A percentile compares a stretch with the other conserved stretches of the same genome.
These are phyloP conservation scores for Pseudomyrmex gracilis DNA, from an alignment of 1,140 invertebrate genomes.

Conservation along the genomic window DNA sequence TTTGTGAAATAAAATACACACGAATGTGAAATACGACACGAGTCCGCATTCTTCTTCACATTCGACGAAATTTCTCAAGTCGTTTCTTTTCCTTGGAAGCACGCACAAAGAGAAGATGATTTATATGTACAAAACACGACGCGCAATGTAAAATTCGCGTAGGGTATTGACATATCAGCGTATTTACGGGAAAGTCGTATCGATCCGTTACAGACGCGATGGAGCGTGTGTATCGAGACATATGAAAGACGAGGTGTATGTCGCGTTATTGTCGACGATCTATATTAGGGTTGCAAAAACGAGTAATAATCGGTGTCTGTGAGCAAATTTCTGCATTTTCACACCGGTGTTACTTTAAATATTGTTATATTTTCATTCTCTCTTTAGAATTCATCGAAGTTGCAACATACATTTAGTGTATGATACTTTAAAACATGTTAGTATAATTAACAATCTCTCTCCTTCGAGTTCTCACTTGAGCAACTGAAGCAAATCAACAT, in stretches of 20 bases:
- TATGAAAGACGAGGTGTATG: constrained; percentile 24
- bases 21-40: no score
- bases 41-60: no score
- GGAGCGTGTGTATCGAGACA: constrained; percentile 22
- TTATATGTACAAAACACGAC: constrained; percentile 28
- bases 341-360: not conserved
- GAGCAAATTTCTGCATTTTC: constrained; percentile 22
- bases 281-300: constrained; percentile 49
- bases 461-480: not conserved
- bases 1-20: no score
- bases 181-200: constrained; percentile 32
- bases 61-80: no score
- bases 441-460: not conserved
- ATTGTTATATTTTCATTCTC: no score
- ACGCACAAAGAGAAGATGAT: not conserved
- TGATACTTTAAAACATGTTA: no score
- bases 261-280: constrained; percentile 24
- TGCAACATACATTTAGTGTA: no score
- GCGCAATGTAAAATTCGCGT: constrained; percentile 28
- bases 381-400: no score
- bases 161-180: constrained; percentile 43
- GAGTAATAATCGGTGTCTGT: constrained; percentile 25
- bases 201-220: constrained; percentile 36
- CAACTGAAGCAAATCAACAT: not conserved
- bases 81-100: no score